These are phyloP conservation scores for Megaustenia siamemsis DNA, from an alignment of 2,888 invertebrate species.

Conservation along the genomic window DNA sequence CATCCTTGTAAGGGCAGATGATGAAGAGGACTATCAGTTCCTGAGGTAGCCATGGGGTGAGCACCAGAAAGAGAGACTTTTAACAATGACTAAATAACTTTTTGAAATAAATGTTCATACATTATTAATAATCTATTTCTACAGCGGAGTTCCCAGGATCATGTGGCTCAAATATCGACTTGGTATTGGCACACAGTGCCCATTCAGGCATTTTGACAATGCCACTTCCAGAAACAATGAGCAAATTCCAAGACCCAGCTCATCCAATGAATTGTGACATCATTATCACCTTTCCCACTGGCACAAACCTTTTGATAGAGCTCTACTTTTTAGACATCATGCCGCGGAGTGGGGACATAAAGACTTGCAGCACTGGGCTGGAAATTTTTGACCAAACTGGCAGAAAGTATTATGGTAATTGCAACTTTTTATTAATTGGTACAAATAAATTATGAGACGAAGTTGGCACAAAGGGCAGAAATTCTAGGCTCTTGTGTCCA, in stretches of 20 bases:
- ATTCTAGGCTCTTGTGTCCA: too few species aligned
- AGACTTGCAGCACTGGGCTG: slow-evolving; percentile 40
- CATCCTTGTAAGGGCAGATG: too few species aligned
- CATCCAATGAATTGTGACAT: slow-evolving; percentile 44
- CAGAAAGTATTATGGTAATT: slow-evolving; percentile 46
- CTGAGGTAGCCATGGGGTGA: too few species aligned
- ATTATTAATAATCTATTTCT: not conserved
- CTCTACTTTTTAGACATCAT: slow-evolving; percentile 51
- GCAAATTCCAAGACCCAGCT: slow-evolving; percentile 31
- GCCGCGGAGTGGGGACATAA: slow-evolving; percentile 13
- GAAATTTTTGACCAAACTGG: slow-evolving; percentile 45
- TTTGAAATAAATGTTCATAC: too few species aligned
- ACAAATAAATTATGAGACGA: too few species aligned
- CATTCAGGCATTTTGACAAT: slow-evolving; percentile 44
- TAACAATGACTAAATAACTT: too few species aligned
- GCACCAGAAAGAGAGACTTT: too few species aligned
- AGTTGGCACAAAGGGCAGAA: too few species aligned
- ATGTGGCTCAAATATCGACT: slow-evolving; percentile 37
- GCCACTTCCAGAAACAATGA: slow-evolving; percentile 27
- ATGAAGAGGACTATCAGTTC: too few species aligned
- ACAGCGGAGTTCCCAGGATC: slow-evolving; percentile 24
- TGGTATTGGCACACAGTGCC: not conserved
- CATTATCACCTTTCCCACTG: slow-evolving; percentile 36
- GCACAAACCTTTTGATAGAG: slow-evolving; percentile 44
- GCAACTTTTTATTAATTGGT: too few species aligned